phyloP scores from a whole-genome alignment of 2,797 vertebrate genomes.

The Lerista edwardsae region DNA sequence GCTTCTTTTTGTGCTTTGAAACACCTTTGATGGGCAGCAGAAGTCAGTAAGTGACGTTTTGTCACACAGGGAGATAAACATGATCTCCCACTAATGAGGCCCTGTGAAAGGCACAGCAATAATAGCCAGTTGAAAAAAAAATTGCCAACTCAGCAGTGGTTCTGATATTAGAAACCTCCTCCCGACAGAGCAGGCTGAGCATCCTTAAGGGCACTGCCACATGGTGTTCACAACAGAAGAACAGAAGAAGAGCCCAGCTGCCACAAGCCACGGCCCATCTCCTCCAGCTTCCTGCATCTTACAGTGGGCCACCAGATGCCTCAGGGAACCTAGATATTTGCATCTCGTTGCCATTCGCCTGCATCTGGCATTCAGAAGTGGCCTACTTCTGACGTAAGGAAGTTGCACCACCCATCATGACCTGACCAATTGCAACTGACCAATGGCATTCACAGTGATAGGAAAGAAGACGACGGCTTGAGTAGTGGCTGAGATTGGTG shows the following conservation, averaged over 20 bases:
- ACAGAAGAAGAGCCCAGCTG: no score
- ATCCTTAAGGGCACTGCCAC: background rate
- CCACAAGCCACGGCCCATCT: no score
- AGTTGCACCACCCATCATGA: no score
- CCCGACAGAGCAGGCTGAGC: background rate
- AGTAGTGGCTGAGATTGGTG: background rate
- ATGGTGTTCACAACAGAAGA: no score
- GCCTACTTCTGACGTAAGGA: no score
- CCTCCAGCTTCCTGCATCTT: no score
- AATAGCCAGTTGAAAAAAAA: background rate
- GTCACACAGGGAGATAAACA: background rate
- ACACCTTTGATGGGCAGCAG: background rate
- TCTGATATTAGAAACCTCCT: background rate
- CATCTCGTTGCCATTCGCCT: no score
- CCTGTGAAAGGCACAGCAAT: background rate
- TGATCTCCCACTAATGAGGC: background rate
- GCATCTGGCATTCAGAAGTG: no score
- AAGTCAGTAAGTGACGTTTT: constrained; percentile 10
- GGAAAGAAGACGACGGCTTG: no score
- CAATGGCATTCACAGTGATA: background rate
- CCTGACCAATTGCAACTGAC: no score
- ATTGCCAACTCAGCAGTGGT: background rate
- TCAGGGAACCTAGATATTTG: no score
- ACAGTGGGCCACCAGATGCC: no score
- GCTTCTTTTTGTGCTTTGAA: background rate